A percentile compares a stretch with the other conserved stretches of the same genome.
phyloP scores from a whole-genome alignment of 2,113 vertebrate species.

The Odocoileus virginianus region DNA sequence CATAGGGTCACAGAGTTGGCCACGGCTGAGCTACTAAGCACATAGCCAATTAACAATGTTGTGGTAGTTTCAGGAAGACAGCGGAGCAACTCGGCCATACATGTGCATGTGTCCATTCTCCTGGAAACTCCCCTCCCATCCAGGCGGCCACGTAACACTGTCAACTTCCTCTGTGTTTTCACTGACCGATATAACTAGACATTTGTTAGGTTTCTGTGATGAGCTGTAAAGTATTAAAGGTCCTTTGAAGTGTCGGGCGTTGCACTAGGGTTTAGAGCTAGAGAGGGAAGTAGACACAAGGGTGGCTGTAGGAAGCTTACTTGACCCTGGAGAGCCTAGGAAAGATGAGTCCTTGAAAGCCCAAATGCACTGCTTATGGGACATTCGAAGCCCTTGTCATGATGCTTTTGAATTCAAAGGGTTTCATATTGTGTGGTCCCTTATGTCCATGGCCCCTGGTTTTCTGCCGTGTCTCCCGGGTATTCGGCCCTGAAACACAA shows the following conservation, averaged over 20 bases:
- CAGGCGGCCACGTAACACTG: neutral
- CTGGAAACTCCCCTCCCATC: neutral
- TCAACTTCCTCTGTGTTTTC: neutral
- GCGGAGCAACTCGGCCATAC: neutral
- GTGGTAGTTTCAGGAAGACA: neutral
- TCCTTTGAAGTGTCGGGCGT: neutral
- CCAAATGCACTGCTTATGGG: neutral
- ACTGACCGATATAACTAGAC: neutral
- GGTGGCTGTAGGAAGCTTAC: neutral
- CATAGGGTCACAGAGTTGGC: neutral
- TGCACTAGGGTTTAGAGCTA: neutral
- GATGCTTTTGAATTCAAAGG: neutral
- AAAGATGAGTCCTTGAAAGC: neutral
- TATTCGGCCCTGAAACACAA: neutral
- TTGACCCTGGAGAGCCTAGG: neutral
- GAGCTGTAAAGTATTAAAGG: neutral
- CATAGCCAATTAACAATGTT: neutral
- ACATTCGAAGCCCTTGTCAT: neutral
- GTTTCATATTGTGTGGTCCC: fast-evolving
- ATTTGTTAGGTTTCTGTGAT: neutral
- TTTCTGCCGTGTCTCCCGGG: neutral
- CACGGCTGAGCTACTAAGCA: neutral
- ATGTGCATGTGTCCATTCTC: neutral
- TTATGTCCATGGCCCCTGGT: neutral
- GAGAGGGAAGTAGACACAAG: too few species aligned